Evolutionary conservation across 2,888 invertebrate species (phyloP).

Genomic region (Limnephilus rhombicus): DNA sequence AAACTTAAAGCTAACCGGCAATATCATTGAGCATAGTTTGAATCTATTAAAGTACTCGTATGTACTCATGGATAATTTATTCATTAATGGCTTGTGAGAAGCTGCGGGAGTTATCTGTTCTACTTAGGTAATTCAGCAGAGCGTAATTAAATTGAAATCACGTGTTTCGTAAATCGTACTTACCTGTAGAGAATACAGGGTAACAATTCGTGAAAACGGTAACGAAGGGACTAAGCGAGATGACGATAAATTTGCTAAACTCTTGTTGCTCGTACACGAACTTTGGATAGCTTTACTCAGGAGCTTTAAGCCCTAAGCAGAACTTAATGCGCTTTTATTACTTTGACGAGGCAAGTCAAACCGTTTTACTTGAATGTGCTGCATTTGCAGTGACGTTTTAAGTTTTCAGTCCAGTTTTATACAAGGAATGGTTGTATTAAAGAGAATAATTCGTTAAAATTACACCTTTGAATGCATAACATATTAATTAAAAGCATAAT

Average conservation of each 20-base stretch:
- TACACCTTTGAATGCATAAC: not conserved
- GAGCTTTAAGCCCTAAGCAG: not conserved
- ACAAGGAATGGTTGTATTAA: not conserved
- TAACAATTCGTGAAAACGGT: not conserved
- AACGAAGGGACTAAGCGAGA: not conserved
- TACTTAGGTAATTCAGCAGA: not conserved
- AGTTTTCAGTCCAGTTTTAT: not conserved
- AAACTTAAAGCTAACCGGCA: no score
- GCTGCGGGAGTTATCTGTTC: not conserved
- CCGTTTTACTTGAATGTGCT: not conserved
- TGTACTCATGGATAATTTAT: not conserved
- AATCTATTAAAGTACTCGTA: not conserved
- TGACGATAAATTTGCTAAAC: not conserved
- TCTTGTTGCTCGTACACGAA: constrained; percentile 6
- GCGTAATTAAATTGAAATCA: not conserved
- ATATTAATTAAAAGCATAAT: not conserved
- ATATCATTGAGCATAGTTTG: not conserved
- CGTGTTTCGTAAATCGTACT: not conserved
- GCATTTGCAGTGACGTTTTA: not conserved
- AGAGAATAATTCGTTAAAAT: not conserved
- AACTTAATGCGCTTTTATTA: constrained; percentile 9
- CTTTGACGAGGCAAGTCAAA: constrained; percentile 4
- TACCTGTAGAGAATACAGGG: not conserved
- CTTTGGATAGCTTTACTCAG: constrained; percentile 9
- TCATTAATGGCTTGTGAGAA: not conserved